Evolutionary conservation across 1,140 invertebrate species (phyloP).

Genomic region (Cotesia glomerata): DNA sequence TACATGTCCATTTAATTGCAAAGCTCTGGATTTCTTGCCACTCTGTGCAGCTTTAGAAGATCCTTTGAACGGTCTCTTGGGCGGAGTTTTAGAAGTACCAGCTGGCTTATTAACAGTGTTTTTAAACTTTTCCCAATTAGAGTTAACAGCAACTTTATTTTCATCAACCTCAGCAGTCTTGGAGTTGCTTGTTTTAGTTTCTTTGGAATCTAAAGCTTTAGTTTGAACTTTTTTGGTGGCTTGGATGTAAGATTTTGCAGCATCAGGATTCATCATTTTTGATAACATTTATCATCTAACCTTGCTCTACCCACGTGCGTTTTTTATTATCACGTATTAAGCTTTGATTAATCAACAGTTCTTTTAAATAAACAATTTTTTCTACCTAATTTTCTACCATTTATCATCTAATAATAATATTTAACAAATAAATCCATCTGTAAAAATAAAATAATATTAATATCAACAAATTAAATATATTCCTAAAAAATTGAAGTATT

Average conservation of each 20-base stretch:
- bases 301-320: not conserved
- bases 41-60: conserved; percentile 15
- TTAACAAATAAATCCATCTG: not conserved
- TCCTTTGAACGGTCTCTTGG: conserved; percentile 22
- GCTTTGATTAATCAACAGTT: not conserved
- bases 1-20: conserved; percentile 1
- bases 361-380: not conserved
- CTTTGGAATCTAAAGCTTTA: not conserved
- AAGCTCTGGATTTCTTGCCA: conserved; percentile 3
- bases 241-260: not conserved
- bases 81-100: conserved; percentile 20
- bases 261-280: conserved; percentile 26
- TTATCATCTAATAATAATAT: not conserved
- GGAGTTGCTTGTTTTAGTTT: not conserved
- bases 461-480: too few species aligned
- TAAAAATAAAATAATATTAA: too few species aligned
- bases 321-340: conserved; percentile 18
- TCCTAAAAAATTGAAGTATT: too few species aligned
- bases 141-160: conserved; percentile 14
- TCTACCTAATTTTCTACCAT: not conserved
- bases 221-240: not conserved
- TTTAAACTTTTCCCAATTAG: conserved; percentile 52
- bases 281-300: conserved; percentile 21
- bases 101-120: conserved; percentile 28
- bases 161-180: not conserved